These are phyloP conservation scores for Ariolimax columbianus DNA, from an alignment of 2,888 invertebrate genomes.

Conservation along the genomic window DNA sequence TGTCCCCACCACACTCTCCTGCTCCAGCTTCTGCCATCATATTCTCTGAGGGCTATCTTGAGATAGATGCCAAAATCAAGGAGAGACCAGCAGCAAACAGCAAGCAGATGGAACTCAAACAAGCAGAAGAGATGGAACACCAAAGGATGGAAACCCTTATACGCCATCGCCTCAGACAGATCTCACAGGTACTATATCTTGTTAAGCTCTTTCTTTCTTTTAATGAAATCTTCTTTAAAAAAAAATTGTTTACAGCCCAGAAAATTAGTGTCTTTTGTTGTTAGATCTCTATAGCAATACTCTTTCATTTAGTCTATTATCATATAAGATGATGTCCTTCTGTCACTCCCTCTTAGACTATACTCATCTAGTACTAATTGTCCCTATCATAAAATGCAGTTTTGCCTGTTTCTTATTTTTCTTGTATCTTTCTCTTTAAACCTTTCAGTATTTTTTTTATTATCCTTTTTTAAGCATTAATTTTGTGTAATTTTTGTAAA, in stretches of 20 bases:
- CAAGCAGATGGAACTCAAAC: constrained; percentile 91
- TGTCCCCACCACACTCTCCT: constrained; percentile 73
- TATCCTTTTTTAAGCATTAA: too few relatives aligned
- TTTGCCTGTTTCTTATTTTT: too few relatives aligned
- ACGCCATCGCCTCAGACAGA: constrained; percentile 84
- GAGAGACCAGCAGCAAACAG: constrained; percentile 85
- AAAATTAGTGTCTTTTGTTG: neutral
- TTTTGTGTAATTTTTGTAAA: too few relatives aligned
- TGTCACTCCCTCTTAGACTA: too few relatives aligned
- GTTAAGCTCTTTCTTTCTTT: neutral
- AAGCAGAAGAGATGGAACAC: constrained; percentile 94
- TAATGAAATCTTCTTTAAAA: neutral
- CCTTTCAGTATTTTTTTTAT: too few relatives aligned
- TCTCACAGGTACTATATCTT: constrained; percentile 71
- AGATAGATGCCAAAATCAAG: constrained; percentile 41
- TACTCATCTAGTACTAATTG: too few relatives aligned
- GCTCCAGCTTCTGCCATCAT: constrained; percentile 58
- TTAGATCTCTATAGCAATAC: neutral
- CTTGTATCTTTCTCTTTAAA: too few relatives aligned
- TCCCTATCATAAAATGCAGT: too few relatives aligned
- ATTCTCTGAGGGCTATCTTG: constrained; percentile 51
- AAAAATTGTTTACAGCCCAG: neutral
- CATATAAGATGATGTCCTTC: too few relatives aligned
- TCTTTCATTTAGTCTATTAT: neutral
- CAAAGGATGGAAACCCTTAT: constrained; percentile 93